These are phyloP conservation scores for Tiaroga cobitis DNA, from an alignment of 2,797 vertebrate species.

Conservation along the genomic window DNA sequence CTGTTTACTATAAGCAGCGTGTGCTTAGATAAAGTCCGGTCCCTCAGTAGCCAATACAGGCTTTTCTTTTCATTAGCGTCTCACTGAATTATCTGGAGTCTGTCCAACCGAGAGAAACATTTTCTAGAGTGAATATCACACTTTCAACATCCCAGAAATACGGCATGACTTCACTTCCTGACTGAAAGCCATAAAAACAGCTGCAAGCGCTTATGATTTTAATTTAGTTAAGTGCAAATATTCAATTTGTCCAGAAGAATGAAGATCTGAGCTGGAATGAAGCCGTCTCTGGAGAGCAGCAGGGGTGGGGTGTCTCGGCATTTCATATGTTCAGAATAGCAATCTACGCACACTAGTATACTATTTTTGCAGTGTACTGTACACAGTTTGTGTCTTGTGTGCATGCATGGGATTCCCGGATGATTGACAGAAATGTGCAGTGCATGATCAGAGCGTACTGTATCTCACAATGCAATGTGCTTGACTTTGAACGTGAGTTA, in stretches of 20 bases:
- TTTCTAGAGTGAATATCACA: slow-evolving; percentile 29
- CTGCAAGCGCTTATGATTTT: slow-evolving; percentile 37
- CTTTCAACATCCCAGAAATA: slow-evolving; percentile 40
- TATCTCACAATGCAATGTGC: neutral
- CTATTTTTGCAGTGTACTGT: slow-evolving; percentile 13
- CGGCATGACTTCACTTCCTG: slow-evolving; percentile 13
- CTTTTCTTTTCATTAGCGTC: slow-evolving; percentile 23
- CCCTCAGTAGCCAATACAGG: slow-evolving; percentile 1
- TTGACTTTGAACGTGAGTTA: neutral
- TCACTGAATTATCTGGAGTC: slow-evolving; percentile 38
- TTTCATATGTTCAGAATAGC: neutral
- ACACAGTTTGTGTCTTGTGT: slow-evolving; percentile 9
- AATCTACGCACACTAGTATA: neutral
- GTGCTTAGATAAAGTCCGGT: neutral
- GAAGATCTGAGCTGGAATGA: slow-evolving; percentile 22
- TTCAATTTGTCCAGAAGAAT: slow-evolving; percentile 31
- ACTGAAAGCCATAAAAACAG: slow-evolving; percentile 43
- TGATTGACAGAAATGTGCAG: neutral
- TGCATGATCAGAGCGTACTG: neutral
- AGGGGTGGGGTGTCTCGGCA: neutral
- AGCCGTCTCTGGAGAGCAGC: slow-evolving; percentile 10
- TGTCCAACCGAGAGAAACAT: slow-evolving; percentile 17
- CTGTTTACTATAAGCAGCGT: neutral
- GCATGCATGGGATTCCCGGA: neutral
- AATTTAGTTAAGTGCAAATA: slow-evolving; percentile 52